Base-by-base conservation (phyloP, 2,797 vertebrate genomes). In the Argya squamiceps region DNA sequence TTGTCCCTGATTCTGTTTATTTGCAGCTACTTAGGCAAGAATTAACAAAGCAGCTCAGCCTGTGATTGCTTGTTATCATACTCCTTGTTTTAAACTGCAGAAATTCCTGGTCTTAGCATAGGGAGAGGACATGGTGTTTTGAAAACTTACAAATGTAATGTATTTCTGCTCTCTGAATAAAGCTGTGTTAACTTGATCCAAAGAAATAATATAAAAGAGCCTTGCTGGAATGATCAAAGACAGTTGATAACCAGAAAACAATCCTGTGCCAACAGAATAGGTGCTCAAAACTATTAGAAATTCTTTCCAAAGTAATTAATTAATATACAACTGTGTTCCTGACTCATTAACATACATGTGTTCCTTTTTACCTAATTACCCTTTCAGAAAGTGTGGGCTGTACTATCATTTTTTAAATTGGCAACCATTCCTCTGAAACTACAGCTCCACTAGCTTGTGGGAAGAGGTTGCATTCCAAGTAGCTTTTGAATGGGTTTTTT, bases 391-490 rank as follows among this genome's bases (percentile, higher is more conserved):
- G 58, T 64, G 32, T 69, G 78, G 64, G 68, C 63, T 67, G 34
- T 50, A 64, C 11, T 46, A 17, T 92, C 12, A 43, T 67, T 92
- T 95, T 91, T 95, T 15, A 50, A 84, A 74, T 65, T 91, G 91
- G 73, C 81, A 88, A 27, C 73, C 60, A 65, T 83, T 86, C 76
- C 71, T 86, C 79, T 86, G 50, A 92, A 88, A 55, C 82, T 59
- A 37, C 69, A 86, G n/a, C 50, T 81, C 65, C 63, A 11, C n/a
- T 70, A 53, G 43, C 83, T 91, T 58, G 49, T 59, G 63, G 75
- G 81, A 89, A 49, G 81, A 63, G 62, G 73, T 69, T 94, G 55
- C 76, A 74, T 85, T 87, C 92, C 80, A 89, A 88, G 65, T 67
- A 91, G 82, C 58, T 92, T 81, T 89, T 83, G 47, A 92, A 85